Evolutionary conservation across 2,797 vertebrate genomes (phyloP).

Genomic region (Spheniscus humboldti): DNA sequence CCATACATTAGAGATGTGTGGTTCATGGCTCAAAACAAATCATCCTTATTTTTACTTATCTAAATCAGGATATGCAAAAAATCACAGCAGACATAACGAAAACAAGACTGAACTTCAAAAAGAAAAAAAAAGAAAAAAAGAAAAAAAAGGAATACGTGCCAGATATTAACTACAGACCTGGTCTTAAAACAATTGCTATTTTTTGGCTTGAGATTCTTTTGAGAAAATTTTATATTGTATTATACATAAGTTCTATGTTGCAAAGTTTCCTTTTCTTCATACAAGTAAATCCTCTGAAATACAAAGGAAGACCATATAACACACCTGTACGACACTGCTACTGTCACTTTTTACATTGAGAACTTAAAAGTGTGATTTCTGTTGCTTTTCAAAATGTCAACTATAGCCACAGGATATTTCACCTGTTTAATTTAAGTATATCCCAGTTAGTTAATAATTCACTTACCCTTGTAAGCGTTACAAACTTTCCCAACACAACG

Average conservation of each 20-base stretch:
- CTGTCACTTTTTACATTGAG: neutral
- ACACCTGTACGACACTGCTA: neutral
- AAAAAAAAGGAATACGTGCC: neutral
- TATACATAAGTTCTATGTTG: fast-evolving
- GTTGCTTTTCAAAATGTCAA: neutral
- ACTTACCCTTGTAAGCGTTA: neutral
- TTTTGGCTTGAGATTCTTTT: neutral
- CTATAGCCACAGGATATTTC: neutral
- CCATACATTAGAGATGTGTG: fast-evolving
- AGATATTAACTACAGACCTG: neutral
- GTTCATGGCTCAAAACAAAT: neutral
- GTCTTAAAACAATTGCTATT: neutral
- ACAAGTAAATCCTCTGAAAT: neutral
- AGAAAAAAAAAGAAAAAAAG: neutral
- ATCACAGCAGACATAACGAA: neutral
- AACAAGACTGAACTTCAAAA: neutral
- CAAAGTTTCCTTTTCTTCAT: neutral
- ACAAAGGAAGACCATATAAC: fast-evolving
- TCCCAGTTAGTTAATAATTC: conserved; percentile 8
- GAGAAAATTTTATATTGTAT: neutral
- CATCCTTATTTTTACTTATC: neutral
- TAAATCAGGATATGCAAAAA: neutral
- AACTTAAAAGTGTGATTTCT: neutral
- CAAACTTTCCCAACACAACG: neutral
- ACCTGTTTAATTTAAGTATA: neutral